Percentiles rank a stretch among this genome's conserved stretches.
phyloP scores from a whole-genome alignment of 2,113 vertebrate genomes.

The Pagrus major region DNA sequence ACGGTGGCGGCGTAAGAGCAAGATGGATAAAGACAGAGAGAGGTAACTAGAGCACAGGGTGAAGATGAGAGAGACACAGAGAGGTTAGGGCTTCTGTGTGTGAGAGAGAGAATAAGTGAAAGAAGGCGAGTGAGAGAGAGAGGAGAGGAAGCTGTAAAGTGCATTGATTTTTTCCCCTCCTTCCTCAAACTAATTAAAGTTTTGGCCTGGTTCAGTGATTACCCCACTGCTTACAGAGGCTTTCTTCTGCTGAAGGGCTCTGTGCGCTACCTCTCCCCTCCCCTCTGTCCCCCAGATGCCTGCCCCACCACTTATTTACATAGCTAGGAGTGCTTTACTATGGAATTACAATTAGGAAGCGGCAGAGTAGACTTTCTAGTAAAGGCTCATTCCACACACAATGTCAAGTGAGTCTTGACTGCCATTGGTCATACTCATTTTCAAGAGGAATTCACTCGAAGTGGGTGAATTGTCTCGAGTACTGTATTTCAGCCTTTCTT shows the following conservation, averaged over 20 bases:
- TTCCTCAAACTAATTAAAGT: slow-evolving; percentile 85
- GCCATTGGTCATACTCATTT: slow-evolving; percentile 60
- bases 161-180: slow-evolving; percentile 80
- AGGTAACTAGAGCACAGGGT: slow-evolving; percentile 68
- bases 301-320: slow-evolving; percentile 77
- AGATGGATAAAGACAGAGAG: slow-evolving; percentile 71
- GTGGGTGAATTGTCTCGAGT: slow-evolving; percentile 42
- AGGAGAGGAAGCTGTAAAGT: slow-evolving; percentile 74
- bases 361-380: slow-evolving; percentile 61
- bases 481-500: slow-evolving; percentile 27
- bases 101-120: slow-evolving; percentile 53
- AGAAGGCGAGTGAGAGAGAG: slow-evolving; percentile 46
- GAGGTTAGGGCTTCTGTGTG: slow-evolving; percentile 52
- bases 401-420: slow-evolving; percentile 70
- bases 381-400: slow-evolving; percentile 51
- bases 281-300: slow-evolving; percentile 60
- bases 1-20: slow-evolving; percentile 35
- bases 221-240: slow-evolving; percentile 80
- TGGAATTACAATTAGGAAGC: slow-evolving; percentile 77
- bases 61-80: slow-evolving; percentile 55
- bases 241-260: slow-evolving; percentile 75
- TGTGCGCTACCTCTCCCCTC: slow-evolving; percentile 63
- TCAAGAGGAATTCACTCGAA: slow-evolving; percentile 55
- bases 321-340: slow-evolving; percentile 75
- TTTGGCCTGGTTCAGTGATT: slow-evolving; percentile 85